phyloP scores from a whole-genome alignment of 2,888 invertebrate species.

The Glyphotaelius pellucidus region DNA sequence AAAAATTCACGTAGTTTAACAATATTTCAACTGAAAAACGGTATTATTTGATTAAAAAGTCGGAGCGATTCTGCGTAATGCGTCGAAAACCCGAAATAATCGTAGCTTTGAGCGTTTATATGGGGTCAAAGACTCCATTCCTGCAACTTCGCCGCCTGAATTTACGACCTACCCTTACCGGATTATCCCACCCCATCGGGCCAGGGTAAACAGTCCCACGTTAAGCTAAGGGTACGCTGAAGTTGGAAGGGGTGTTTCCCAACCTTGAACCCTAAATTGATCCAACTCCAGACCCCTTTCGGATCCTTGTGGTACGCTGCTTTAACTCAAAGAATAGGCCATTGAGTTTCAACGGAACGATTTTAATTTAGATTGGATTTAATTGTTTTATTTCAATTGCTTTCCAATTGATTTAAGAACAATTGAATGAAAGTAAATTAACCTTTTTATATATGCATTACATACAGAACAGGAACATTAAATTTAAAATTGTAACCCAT shows the following conservation, averaged over 20 bases:
- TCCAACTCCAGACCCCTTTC: background rate
- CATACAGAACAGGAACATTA: background rate
- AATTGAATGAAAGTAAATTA: background rate
- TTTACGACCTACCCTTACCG: slow-evolving; percentile 19
- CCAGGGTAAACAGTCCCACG: background rate
- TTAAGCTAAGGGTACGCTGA: background rate
- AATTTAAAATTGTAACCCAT: background rate
- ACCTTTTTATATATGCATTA: background rate
- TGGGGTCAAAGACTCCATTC: background rate
- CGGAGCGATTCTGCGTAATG: background rate
- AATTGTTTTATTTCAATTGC: background rate
- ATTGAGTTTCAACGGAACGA: background rate
- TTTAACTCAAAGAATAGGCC: background rate
- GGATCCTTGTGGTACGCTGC: background rate
- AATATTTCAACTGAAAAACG: background rate
- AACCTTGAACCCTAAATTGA: slow-evolving; percentile 21
- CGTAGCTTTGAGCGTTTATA: background rate
- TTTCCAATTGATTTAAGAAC: background rate
- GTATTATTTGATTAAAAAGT: background rate
- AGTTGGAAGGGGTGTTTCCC: background rate
- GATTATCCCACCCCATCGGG: slow-evolving; percentile 15
- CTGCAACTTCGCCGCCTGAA: slow-evolving; percentile 24
- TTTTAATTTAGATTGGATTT: slow-evolving; percentile 19
- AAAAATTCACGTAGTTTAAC: background rate
- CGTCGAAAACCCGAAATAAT: slow-evolving; percentile 9